Conservation (phyloP, 2,888 invertebrate species). For the Drosophila fungiperda region DNA sequence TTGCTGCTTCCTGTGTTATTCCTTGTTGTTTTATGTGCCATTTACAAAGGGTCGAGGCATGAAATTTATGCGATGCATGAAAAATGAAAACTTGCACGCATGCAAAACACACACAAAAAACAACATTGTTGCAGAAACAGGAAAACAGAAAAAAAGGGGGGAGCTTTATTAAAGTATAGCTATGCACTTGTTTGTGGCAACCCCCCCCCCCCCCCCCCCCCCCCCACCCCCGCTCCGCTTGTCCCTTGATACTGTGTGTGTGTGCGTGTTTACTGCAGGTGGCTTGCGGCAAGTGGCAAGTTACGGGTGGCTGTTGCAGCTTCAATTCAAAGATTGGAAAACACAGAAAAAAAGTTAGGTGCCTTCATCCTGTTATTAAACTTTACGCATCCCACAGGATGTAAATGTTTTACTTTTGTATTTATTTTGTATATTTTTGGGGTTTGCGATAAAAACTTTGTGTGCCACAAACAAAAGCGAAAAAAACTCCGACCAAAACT, state of each 20-base stretch:
- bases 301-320: constrained; percentile 14
- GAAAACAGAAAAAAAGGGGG: constrained; percentile 5
- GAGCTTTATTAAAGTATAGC: constrained; percentile 48
- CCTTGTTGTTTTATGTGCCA: constrained; percentile 23
- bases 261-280: constrained; percentile 15
- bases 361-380: constrained; percentile 38
- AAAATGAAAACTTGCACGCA: constrained; percentile 72
- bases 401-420: constrained; percentile 29
- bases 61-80: constrained; percentile 68
- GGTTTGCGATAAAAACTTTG: constrained; percentile 51
- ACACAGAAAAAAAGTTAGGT: constrained; percentile 32
- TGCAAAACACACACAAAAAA: constrained; percentile 40
- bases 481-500: constrained; percentile 31
- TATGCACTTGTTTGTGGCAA: constrained; percentile 26
- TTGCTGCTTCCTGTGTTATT: background rate
- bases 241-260: background rate
- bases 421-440: background rate
- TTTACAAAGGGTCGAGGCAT: constrained; percentile 56
- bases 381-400: constrained; percentile 6
- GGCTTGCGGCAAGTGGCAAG: background rate
- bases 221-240: background rate
- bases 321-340: constrained; percentile 43
- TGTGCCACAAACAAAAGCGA: background rate
- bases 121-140: constrained; percentile 3
- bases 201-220: too few species aligned